A percentile compares a stretch with the other conserved stretches of the same genome.
phyloP scores from a whole-genome alignment of 2,797 vertebrate genomes.

The Lophotriccus pileatus region DNA sequence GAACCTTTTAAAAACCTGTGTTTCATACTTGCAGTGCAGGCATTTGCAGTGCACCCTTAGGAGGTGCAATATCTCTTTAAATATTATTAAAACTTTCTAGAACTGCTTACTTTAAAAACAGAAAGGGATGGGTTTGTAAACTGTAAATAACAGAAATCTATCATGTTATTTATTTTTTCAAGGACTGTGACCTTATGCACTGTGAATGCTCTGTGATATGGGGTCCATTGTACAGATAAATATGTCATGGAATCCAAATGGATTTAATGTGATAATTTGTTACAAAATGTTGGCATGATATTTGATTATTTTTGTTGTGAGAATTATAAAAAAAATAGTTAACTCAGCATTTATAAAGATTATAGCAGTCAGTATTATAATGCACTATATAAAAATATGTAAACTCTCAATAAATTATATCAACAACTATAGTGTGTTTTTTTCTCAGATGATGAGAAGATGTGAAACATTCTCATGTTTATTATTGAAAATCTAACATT shows the following conservation, averaged over 20 bases:
- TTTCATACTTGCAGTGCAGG: background rate
- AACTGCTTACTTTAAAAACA: slow-evolving; percentile 52
- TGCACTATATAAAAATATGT: slow-evolving; percentile 62
- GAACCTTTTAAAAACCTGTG: background rate
- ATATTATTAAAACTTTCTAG: slow-evolving; percentile 47
- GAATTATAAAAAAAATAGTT: slow-evolving; percentile 74
- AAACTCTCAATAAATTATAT: slow-evolving; percentile 68
- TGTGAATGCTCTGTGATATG: slow-evolving; percentile 95
- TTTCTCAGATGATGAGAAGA: background rate
- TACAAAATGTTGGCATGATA: slow-evolving; percentile 75
- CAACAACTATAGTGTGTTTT: background rate
- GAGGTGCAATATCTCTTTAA: slow-evolving; percentile 49
- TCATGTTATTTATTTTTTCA: slow-evolving; percentile 82
- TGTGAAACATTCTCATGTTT: background rate
- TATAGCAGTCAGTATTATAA: slow-evolving; percentile 76
- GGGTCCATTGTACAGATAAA: slow-evolving; percentile 86
- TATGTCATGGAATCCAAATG: slow-evolving; percentile 71
- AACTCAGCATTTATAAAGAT: slow-evolving; percentile 71
- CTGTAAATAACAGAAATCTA: slow-evolving; percentile 75
- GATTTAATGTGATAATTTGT: slow-evolving; percentile 80
- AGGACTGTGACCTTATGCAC: slow-evolving; percentile 94
- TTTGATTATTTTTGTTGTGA: slow-evolving; percentile 74
- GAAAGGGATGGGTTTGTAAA: slow-evolving; percentile 69
- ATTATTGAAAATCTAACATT: background rate
- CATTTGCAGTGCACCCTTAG: background rate